Evolutionary conservation across 2,888 invertebrate species (phyloP), one percentile per base, ranked within the genome.

Genomic region (Spisula solida): DNA sequence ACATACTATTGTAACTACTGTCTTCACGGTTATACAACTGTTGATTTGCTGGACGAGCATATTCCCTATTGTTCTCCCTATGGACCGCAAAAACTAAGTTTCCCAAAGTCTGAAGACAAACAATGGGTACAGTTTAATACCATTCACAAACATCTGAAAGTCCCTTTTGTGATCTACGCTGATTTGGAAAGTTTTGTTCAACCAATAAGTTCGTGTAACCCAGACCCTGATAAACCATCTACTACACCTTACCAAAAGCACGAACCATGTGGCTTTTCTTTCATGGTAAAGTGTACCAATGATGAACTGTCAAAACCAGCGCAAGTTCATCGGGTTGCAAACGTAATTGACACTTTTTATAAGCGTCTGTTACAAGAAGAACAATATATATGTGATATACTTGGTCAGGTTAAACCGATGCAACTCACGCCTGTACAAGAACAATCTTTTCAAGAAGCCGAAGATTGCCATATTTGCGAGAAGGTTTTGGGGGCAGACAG

Each of bases 151-250:
- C 78, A 60, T 2, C 31, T 88, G 10, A 88, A 81, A 82, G 82
- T 79, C 1, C 82, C 90, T 20, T 90, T 90, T 31, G 90, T 88
- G 5, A 88, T 90, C 16, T 88, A 90, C 82, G 90, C 88, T 20
- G 90, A 90, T 70, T 88, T 88, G 51, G 88, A 88, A 75, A 88
- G 85, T 4, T 0, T 90, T 10, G 82, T 82, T 48, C 75, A 55
- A 79, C 88, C 88, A 75, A 12, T 90, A 12, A 66, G 84, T 25
- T 66, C 88, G 12, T 88, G 90, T 55, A 60, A 20, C n/a, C 82
- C 85, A 31, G 82, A 88, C 55, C 88, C 88, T 0, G 60, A 88
- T 16, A 29, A 51, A 4, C 82, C 91, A 18, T 18, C 82, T 25
- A 91, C 83, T 16, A 88, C 87, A 0, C 48, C 88, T 8, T 81